Evolutionary conservation across 1,140 invertebrate genomes (phyloP), one percentile per base, ranked within the genome.

Genomic region (Aphaenogaster floridana): DNA sequence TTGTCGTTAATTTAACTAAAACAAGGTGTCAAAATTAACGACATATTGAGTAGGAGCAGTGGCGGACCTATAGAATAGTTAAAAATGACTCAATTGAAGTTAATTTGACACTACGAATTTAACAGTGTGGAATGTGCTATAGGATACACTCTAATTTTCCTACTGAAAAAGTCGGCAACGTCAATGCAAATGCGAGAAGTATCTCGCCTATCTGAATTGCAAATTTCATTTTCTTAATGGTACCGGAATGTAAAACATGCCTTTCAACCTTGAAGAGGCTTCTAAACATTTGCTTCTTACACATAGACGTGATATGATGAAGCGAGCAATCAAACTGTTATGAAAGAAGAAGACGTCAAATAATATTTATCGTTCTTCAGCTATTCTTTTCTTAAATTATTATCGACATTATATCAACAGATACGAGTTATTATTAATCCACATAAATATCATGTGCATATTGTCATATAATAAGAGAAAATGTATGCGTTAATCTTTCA

Each of bases 201-300:
- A 57, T 81, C 84, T 76, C 54, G 61, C 69, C 15, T 76, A 89
- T 90, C 88, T 86, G 88, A 89, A 90, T 90, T 90, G 89, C 83
- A 90, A 90, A 90, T 90, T 89, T 90, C 88, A 90, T 90, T 86
- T 90, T 89, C 89, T 90, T 90, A 90, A 89, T 89, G 84, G 84
- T 52, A 34, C 36, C 61, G 69, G 39, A 84, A 54, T 76, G 71
- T 77, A 66, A 76, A 69, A 86, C 63, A 78, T 34, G 68, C 45
- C 45, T 59, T 89, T 89, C 81, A 80, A 79, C 68, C 50, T 74
- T 89, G 57, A 79, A 85, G 36, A 13, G 52, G 11, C 68, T 80
- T 50, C 42, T 48, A 72, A 57, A 81, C 84, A 77, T 64, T 89
- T 59, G 54, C 45, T 39, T 48, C 61, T 84, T 84, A 76, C 36